Base-by-base conservation (phyloP, 1,140 invertebrate genomes). In the Reticulitermes speratus region DNA sequence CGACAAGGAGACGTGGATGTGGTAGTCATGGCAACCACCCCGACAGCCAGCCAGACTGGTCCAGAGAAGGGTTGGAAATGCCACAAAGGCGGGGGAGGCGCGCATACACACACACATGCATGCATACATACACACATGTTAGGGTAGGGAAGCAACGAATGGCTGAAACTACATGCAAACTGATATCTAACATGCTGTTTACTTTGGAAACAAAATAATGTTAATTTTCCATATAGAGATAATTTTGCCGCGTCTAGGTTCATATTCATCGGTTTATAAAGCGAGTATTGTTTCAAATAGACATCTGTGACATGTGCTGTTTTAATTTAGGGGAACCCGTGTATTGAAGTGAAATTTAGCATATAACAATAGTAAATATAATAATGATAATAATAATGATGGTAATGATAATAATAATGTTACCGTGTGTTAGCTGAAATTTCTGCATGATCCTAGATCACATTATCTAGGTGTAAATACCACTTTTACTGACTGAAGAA, bases 1-100 rank as follows among this genome's bases (percentile, higher is more conserved):
- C 44, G 44, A 52, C 48, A 45, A 52, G 83, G 83, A 84, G 83
- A 84, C 44, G 83, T 44, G 38, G 83, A 45, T 84, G 65, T 75
- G 65, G 65, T 75, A 75, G 83, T 52, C 83, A 45, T 45, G 32
- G 83, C 44, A 84, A 84, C 83, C 44, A 44, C 32, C 38, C 38
- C 32, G 44, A 30, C 83, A 84, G 44, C 38, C 32, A 84, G 44
- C 65, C 65, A 75, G 65, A 75, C 65, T 75, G 65, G 65, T 30
- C 65, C 65, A 75, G 25, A 75, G 65, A 75, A 75, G 65, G 65
- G 65, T 75, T 75, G 65, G n/a, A 25, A 25, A 16, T 75, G 65
- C 65, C 65, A 75, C 65, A 75, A n/a, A 75, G 65, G 65, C n/a
- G 65, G 65, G 65, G 65, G 65, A n/a, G 65, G 65, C 65, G n/a